phyloP scores from a whole-genome alignment of 2,113 vertebrate species.

The Elaphurus davidianus region DNA sequence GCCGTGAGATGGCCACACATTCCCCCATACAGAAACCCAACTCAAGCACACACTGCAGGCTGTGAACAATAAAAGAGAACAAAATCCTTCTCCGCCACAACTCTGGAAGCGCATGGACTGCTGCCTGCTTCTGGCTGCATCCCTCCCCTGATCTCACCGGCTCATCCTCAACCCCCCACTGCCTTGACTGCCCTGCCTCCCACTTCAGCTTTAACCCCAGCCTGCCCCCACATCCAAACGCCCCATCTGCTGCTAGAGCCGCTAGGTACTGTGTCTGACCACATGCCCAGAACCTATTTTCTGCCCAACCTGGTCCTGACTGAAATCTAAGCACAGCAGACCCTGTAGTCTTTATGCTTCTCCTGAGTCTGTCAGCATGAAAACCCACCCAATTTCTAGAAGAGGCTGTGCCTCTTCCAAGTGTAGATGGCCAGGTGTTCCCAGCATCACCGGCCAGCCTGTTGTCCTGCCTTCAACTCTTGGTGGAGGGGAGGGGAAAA shows the following conservation, averaged over 20 bases:
- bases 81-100: background rate
- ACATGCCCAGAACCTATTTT: background rate
- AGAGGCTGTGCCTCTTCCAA: background rate
- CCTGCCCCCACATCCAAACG: background rate
- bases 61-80: background rate
- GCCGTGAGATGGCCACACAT: background rate
- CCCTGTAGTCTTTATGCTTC: background rate
- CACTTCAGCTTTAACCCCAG: background rate
- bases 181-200: background rate
- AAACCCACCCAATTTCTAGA: background rate
- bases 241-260: background rate
- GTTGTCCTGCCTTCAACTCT: background rate
- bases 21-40: background rate
- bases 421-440: background rate
- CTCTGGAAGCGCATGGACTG: background rate
- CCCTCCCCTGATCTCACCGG: rapidly evolving
- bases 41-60: background rate
- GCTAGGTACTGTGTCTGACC: background rate
- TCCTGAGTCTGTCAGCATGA: background rate
- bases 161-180: background rate
- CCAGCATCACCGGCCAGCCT: background rate
- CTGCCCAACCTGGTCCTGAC: background rate
- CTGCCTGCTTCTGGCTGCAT: background rate
- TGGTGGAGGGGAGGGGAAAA: background rate
- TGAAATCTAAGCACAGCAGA: background rate